Evolutionary conservation across 2,113 vertebrate species (phyloP), one percentile per base, ranked within the genome.

Genomic region (Eulemur macaco): DNA sequence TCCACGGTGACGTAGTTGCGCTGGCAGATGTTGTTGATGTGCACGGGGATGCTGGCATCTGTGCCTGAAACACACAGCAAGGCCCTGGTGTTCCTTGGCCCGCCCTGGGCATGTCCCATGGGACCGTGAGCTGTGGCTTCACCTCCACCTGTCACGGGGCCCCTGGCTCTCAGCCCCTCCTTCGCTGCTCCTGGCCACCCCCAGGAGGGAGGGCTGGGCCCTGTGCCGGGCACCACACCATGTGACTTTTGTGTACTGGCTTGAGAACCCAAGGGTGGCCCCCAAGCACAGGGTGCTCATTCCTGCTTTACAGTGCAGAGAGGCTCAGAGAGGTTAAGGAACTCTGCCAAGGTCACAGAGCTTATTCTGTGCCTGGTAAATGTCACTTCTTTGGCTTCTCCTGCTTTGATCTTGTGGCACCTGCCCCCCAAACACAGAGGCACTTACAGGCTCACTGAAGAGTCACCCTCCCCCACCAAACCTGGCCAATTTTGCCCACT

Each of bases 21-120:
- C 98, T 99, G 99, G 97, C 99, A 99, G 97, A 99, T 98, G 98
- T 99, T 99, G 97, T 99, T 99, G 97, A 99, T 99, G 98, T 99
- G 99, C 52, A 99, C 99, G 0, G 99, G 99, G 96, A 99, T 99
- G 93, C 99, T 99, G 96, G 99, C 99, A 69, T 99, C 99, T 2
- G 99, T 99, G 69, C 99, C 99, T 99, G 97, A 20, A 94, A 95
- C 1, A 29, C 66, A 98, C 23, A 31, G 54, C 21, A 77, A 11
- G 42, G 56, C 31, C 80, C 63, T 2, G 4, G 78, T 37, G 34
- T 58, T 27, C 84, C 63, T 42, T 1, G 2, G 82, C 8, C 23
- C 25, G 66, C 54, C 13, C 18, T 34, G 10, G 9, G 34, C 34
- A 50, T 29, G 6, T 31, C 52, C 25, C 11, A 8, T 3, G 18